Conservation (phyloP, 2,113 vertebrate genomes). For the Sander lucioperca region DNA sequence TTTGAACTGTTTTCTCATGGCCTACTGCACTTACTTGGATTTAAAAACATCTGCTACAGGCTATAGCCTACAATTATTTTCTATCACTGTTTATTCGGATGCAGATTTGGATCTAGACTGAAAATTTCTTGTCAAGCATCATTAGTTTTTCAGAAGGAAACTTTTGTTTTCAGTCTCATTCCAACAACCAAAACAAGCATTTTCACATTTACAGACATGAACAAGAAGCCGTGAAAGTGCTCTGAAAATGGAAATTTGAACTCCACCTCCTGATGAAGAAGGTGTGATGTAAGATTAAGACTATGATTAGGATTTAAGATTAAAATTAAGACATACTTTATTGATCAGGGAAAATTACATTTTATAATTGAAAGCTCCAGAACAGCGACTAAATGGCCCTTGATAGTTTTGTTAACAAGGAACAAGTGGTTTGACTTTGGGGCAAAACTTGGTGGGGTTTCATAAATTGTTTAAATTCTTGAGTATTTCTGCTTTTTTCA, state of each 20-base stretch:
- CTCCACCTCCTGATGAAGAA: background rate
- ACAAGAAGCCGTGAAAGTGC: background rate
- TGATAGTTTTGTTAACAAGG: background rate
- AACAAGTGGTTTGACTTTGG: background rate
- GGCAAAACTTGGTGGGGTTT: too few relatives aligned
- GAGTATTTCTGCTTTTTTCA: background rate
- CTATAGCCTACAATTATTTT: background rate
- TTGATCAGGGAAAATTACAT: too few relatives aligned
- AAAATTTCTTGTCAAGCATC: too few relatives aligned
- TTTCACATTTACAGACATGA: background rate
- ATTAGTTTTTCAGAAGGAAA: background rate
- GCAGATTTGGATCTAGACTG: background rate
- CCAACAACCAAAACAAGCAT: background rate
- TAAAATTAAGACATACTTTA: too few relatives aligned
- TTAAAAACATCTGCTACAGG: background rate
- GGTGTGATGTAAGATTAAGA: too few relatives aligned
- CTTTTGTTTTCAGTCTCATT: background rate
- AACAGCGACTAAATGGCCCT: background rate
- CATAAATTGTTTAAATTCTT: too few relatives aligned
- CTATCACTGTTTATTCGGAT: background rate
- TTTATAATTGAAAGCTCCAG: background rate
- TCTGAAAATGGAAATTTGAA: background rate
- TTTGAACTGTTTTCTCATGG: background rate
- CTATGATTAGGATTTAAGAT: too few relatives aligned
- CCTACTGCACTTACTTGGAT: background rate